A percentile compares a stretch with the other conserved stretches of the same genome.
phyloP scores from a whole-genome alignment of 2,113 vertebrate genomes.

The Microtus richardsoni region DNA sequence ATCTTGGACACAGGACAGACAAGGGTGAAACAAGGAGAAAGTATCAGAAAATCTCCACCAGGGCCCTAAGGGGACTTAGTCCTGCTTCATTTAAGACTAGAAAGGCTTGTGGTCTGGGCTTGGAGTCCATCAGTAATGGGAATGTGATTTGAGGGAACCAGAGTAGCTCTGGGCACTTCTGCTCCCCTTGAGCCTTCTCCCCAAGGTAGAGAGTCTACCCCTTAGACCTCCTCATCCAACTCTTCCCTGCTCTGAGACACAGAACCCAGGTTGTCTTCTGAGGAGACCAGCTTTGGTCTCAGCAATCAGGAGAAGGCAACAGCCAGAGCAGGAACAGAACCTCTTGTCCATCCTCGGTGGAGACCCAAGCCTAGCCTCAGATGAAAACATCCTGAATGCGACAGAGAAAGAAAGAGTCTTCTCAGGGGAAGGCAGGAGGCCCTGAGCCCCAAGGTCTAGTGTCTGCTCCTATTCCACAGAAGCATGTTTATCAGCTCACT shows the following conservation, averaged over 20 bases:
- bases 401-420: neutral
- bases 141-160: neutral
- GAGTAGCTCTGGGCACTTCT: neutral
- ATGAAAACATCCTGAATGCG: neutral
- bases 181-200: neutral
- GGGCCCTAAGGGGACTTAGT: neutral
- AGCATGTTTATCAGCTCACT: neutral
- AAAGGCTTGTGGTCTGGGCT: neutral
- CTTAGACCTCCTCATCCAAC: neutral
- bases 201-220: neutral
- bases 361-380: neutral
- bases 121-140: neutral
- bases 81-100: too few relatives aligned
- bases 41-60: neutral
- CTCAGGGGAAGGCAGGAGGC: neutral
- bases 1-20: rapidly evolving
- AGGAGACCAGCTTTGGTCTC: neutral
- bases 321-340: neutral
- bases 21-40: neutral
- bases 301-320: neutral
- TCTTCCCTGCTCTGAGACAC: rapidly evolving
- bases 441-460: neutral
- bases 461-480: neutral
- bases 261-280: neutral
- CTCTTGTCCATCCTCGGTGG: neutral